Base-by-base conservation (phyloP, 1,140 invertebrate species). In the Rhyzopertha dominica region DNA sequence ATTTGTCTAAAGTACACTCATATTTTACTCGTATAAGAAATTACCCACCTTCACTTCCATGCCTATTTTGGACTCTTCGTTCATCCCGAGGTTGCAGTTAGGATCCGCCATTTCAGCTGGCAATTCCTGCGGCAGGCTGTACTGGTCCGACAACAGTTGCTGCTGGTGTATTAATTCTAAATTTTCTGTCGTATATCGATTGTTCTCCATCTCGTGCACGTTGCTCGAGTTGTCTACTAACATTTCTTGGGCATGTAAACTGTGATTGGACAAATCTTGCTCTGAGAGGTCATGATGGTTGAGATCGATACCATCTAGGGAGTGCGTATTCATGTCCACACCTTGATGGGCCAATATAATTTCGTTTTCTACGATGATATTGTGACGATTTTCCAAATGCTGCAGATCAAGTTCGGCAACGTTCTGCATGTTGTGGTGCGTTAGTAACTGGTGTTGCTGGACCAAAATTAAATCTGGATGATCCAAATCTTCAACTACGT, bases 241-340 rank as follows among this genome's bases (percentile, higher is more conserved):
- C 20, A 47, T 29, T 19, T 58, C 56, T 36, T 53, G 51, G 4
- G 48, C 43, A 19, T 50, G 52, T 25, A 59, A 37, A 49, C 50
- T 58, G 29, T 66, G 59, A 48, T 62, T 59, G 1, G 58, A 56
- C 18, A 63, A 40, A 34, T 63, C 59, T 37, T 59, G 56, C 32
- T 43, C 51, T 16, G 43, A 47, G 38, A 65, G 51, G 40, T 61
- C 56, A 46, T 61, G 56, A 43, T 56, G 52, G 34, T 44, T 54
- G 26, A 65, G 40, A 32, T 59, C 51, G 26, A 65, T 57, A 32
- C 51, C 56, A 23, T 60, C 58, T 28, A 66, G 48, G 31, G 55
- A 42, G 43, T 59, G 54, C 25, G 46, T 41, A 25, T 51, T 51
- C 13, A 61, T 49, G 38, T 54, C 51, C 22, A 61, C 51, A 46